phyloP scores from a whole-genome alignment of 2,888 invertebrate species.

The Cyaniris semiargus region DNA sequence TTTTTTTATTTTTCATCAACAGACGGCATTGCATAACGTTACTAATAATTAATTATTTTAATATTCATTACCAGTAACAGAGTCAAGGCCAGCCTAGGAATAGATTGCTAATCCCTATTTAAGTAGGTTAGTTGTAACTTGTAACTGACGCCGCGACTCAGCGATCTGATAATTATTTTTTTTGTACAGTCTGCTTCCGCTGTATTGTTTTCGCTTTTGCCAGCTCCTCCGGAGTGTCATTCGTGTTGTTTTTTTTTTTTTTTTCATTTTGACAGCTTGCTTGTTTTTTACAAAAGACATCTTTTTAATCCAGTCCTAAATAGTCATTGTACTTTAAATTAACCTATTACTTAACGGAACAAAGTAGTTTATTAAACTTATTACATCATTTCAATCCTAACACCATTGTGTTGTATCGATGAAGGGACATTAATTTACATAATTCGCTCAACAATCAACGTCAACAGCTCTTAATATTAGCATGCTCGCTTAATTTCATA shows the following conservation, averaged over 20 bases:
- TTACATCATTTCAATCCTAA: background rate
- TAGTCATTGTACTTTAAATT: background rate
- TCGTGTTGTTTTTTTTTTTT: no score
- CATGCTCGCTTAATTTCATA: no score
- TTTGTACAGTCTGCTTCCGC: background rate
- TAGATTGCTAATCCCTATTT: background rate
- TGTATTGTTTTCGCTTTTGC: background rate
- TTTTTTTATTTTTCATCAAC: no score
- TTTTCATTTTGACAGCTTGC: no score
- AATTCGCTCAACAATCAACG: background rate
- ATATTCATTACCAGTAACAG: background rate
- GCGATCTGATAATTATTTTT: background rate
- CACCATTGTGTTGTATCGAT: background rate
- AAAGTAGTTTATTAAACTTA: background rate
- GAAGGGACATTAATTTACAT: background rate
- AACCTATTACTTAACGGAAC: background rate
- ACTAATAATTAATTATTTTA: background rate
- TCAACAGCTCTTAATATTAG: background rate
- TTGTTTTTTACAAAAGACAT: no score
- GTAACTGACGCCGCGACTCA: background rate
- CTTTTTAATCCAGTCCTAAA: background rate
- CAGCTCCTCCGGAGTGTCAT: no score
- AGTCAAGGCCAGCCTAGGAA: background rate
- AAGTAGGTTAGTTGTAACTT: background rate
- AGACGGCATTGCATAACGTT: background rate